phyloP scores from a whole-genome alignment of 2,888 invertebrate species.

The Ophion ventricosus region DNA sequence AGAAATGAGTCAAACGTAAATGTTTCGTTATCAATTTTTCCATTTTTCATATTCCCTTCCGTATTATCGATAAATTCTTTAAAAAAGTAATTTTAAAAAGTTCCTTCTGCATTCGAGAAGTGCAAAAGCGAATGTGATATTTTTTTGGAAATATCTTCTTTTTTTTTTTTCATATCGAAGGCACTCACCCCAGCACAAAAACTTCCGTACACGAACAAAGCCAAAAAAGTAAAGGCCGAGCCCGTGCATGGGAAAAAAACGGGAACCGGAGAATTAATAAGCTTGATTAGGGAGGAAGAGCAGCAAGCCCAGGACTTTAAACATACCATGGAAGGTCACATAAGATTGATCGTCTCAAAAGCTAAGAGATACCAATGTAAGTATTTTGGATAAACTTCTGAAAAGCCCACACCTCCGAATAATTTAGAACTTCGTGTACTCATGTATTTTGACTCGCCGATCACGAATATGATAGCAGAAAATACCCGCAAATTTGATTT shows the following conservation, averaged over 20 bases:
- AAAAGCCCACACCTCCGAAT: no score
- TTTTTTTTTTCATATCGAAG: constrained; percentile 58
- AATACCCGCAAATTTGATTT: no score
- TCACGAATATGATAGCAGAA: no score
- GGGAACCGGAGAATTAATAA: constrained; percentile 73
- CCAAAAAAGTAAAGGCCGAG: constrained; percentile 72
- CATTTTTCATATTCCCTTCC: no score
- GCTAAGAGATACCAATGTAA: constrained; percentile 68
- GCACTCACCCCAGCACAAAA: constrained; percentile 69
- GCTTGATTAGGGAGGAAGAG: constrained; percentile 68
- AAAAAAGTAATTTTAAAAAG: no score
- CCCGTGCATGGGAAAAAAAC: constrained; percentile 73
- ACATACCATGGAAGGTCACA: constrained; percentile 72
- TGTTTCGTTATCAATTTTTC: no score
- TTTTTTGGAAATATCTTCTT: background rate
- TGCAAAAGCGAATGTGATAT: background rate
- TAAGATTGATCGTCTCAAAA: constrained; percentile 67
- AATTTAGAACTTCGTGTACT: no score
- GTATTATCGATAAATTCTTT: no score
- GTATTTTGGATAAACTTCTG: no score
- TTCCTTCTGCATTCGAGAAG: no score
- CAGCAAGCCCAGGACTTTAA: constrained; percentile 65
- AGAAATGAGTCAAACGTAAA: no score
- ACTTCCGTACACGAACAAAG: constrained; percentile 74
- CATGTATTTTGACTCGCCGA: no score